These are phyloP conservation scores for Pollenia amentaria DNA, from an alignment of 2,888 invertebrate genomes.

Conservation along the genomic window DNA sequence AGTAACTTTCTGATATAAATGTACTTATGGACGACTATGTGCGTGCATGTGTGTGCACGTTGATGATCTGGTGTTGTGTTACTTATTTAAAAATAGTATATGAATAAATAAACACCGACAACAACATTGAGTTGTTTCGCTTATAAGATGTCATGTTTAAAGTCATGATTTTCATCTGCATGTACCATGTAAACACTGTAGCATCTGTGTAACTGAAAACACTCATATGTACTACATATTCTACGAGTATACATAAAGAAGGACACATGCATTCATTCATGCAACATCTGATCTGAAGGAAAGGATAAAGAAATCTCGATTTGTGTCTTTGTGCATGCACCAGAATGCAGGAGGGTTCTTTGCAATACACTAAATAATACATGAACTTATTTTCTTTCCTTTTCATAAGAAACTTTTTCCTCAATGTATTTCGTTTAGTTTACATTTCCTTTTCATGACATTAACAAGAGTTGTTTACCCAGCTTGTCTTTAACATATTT, in stretches of 20 bases:
- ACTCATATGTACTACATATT: not conserved
- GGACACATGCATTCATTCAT: not conserved
- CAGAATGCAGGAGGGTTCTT: conserved; percentile 1
- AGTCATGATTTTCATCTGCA: conserved; percentile 30
- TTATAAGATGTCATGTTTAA: conserved; percentile 43
- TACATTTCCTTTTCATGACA: conserved; percentile 22
- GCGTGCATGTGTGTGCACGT: not conserved
- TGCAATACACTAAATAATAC: conserved; percentile 38
- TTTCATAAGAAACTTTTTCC: conserved; percentile 37
- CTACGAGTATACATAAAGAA: not conserved
- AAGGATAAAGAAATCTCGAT: not conserved
- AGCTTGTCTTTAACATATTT: conserved; percentile 43
- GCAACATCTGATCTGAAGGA: not conserved
- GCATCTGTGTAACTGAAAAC: conserved; percentile 23
- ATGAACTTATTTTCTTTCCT: conserved; percentile 38
- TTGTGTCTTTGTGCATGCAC: not conserved
- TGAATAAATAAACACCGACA: conserved; percentile 52
- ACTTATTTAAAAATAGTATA: not conserved
- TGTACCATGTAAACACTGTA: conserved; percentile 30
- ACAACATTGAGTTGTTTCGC: conserved; percentile 46
- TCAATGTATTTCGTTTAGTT: not conserved
- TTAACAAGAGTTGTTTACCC: conserved; percentile 50
- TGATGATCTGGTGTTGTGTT: not conserved
- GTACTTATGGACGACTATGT: not conserved
- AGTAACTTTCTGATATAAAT: conserved; percentile 29